Conservation (phyloP, 1,140 invertebrate genomes). For the Hyles euphorbiae region DNA sequence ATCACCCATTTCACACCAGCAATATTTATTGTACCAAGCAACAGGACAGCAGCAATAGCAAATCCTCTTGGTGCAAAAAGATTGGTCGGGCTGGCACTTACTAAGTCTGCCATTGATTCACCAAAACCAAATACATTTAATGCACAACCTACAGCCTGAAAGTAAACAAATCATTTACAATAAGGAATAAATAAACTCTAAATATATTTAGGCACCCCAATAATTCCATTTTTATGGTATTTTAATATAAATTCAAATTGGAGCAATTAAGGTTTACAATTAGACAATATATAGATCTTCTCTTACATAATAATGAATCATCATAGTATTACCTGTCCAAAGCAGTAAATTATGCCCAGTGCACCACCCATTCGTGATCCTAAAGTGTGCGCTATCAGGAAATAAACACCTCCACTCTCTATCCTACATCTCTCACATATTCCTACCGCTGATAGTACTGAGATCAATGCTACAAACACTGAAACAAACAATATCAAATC, state of each 20-base stretch:
- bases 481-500: slow-evolving; percentile 49
- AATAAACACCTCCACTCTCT: slow-evolving; percentile 97
- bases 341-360: slow-evolving; percentile 94
- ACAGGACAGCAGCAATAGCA: slow-evolving; percentile 86
- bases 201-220: neutral
- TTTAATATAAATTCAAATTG: no score
- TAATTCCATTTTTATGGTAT: neutral
- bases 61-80: slow-evolving; percentile 87
- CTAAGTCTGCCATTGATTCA: slow-evolving; percentile 92
- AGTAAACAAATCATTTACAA: slow-evolving; percentile 65
- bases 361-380: slow-evolving; percentile 94
- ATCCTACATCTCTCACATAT: slow-evolving; percentile 96
- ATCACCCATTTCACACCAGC: slow-evolving; percentile 96
- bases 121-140: slow-evolving; percentile 97
- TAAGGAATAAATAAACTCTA: neutral
- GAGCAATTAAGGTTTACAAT: no score
- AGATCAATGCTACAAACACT: slow-evolving; percentile 91
- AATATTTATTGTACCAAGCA: slow-evolving; percentile 91
- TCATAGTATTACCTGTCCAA: slow-evolving; percentile 88
- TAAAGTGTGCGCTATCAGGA: slow-evolving; percentile 94
- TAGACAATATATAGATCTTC: no score
- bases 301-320: no score
- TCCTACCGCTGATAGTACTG: slow-evolving; percentile 94
- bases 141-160: slow-evolving; percentile 94
- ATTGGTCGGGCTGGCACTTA: slow-evolving; percentile 77